These are phyloP conservation scores for Pitangus sulphuratus DNA, from an alignment of 2,797 vertebrate genomes.

Conservation along the genomic window DNA sequence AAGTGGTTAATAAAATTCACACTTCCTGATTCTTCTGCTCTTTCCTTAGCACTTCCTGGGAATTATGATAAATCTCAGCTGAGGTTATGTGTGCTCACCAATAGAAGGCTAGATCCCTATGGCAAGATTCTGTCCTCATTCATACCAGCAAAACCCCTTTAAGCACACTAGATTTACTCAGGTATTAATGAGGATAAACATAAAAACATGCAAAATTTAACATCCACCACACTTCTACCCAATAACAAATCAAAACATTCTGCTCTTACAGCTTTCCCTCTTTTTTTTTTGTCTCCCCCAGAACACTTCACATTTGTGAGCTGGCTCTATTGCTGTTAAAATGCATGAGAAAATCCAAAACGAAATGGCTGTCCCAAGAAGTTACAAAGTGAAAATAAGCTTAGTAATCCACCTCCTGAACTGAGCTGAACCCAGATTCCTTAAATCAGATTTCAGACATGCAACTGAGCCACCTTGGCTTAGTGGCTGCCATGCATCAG, in stretches of 20 bases:
- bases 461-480: neutral
- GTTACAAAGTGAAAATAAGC: neutral
- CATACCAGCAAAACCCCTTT: neutral
- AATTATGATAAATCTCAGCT: neutral
- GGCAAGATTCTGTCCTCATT: neutral
- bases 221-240: neutral
- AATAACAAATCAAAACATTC: neutral
- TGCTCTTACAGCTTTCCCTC: neutral
- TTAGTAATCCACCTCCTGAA: neutral
- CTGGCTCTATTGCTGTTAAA: neutral
- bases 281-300: neutral
- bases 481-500: slow-evolving; percentile 27
- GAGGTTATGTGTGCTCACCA: fast-evolving
- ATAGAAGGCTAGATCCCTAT: neutral
- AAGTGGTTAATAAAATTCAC: neutral
- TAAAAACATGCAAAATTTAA: neutral
- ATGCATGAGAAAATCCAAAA: neutral
- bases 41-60: neutral
- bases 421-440: neutral
- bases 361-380: neutral
- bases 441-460: neutral
- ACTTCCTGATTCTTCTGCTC: neutral
- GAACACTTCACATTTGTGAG: neutral
- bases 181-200: neutral
- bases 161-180: neutral